Percentiles rank a stretch among this genome's conserved stretches.
Conservation (phyloP, 2,797 vertebrate species). For the Neosilurus hyrtlii region DNA sequence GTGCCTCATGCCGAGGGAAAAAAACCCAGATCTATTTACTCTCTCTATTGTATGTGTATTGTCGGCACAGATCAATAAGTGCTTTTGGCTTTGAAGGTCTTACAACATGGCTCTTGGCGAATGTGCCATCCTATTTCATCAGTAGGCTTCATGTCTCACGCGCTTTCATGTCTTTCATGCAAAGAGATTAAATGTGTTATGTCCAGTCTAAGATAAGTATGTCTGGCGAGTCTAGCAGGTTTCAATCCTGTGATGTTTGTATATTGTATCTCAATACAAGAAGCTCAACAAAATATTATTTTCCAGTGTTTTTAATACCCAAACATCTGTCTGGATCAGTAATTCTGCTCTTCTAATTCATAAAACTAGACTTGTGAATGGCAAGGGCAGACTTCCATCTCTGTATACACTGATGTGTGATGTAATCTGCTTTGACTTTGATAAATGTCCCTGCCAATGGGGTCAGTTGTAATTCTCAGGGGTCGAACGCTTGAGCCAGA, state of each 20-base stretch:
- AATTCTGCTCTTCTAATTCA: background rate
- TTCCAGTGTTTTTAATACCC: background rate
- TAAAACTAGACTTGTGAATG: background rate
- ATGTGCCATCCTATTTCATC: conserved; percentile 35
- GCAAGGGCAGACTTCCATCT: conserved; percentile 37
- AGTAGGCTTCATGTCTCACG: conserved; percentile 22
- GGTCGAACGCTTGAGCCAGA: conserved; percentile 3
- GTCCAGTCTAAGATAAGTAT: conserved; percentile 19
- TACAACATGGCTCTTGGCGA: conserved; percentile 12
- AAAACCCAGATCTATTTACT: conserved; percentile 30
- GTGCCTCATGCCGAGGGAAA: conserved; percentile 17
- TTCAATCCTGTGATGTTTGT: conserved; percentile 34
- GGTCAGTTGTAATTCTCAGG: conserved; percentile 41
- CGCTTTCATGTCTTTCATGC: conserved; percentile 42
- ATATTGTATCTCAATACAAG: background rate
- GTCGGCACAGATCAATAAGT: conserved; percentile 15
- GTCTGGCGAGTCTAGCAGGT: conserved; percentile 44
- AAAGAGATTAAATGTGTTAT: conserved; percentile 28
- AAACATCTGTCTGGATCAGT: background rate
- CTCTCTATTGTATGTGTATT: conserved; percentile 32
- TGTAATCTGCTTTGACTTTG: conserved; percentile 38
- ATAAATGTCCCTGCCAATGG: conserved; percentile 34
- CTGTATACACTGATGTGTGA: conserved; percentile 18
- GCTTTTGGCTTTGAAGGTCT: conserved; percentile 32
- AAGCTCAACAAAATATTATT: background rate